Percentiles rank a stretch among this genome's conserved stretches.
Conservation (phyloP, 2,888 invertebrate species). For the Uropetala carovei region DNA sequence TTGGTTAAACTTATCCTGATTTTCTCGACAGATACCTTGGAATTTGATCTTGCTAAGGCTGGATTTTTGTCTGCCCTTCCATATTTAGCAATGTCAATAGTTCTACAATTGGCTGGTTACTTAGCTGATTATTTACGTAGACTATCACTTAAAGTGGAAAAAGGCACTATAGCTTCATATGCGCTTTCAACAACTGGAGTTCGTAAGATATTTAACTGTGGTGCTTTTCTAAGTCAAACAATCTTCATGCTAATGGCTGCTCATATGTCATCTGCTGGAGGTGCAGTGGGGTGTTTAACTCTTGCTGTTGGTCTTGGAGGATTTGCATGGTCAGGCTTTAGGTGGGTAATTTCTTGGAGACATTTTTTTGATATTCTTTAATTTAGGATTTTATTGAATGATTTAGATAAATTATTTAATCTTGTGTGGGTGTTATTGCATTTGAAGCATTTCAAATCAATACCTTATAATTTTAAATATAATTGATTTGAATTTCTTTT, state of each 20-base stretch:
- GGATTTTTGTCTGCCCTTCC: constrained; percentile 92
- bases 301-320: constrained; percentile 94
- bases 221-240: constrained; percentile 87
- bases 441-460: not conserved
- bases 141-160: not conserved
- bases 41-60: constrained; percentile 85
- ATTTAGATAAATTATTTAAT: not conserved
- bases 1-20: not conserved
- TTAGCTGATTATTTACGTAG: constrained; percentile 86
- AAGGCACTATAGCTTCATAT: constrained; percentile 74
- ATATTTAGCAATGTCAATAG: constrained; percentile 91
- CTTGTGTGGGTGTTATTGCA: no score
- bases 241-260: constrained; percentile 91
- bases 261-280: constrained; percentile 82
- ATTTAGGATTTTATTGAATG: not conserved
- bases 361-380: not conserved
- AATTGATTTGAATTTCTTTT: not conserved
- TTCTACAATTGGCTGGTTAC: constrained; percentile 88
- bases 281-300: constrained; percentile 87
- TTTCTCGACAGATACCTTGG: constrained; percentile 81
- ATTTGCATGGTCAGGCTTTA: constrained; percentile 95
- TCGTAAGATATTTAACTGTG: constrained; percentile 84
- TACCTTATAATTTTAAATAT: not conserved
- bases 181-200: constrained; percentile 85
- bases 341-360: constrained; percentile 76